phyloP scores from a whole-genome alignment of 2,113 vertebrate species.

The Psephotus haematonotus region DNA sequence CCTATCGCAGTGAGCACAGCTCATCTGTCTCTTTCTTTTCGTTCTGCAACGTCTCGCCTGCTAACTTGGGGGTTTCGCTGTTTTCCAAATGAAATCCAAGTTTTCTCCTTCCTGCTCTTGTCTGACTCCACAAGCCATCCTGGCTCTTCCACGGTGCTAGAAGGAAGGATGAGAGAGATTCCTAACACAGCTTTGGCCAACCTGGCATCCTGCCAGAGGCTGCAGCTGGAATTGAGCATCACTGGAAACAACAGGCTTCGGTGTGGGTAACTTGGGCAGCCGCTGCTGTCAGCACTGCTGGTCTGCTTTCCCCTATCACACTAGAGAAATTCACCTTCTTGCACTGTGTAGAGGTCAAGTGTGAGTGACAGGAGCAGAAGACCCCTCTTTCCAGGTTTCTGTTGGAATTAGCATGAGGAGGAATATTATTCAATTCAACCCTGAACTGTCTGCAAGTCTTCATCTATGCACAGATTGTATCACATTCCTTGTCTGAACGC shows the following conservation, averaged over 20 bases:
- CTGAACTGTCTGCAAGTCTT: background rate
- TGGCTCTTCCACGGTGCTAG: background rate
- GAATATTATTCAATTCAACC: background rate
- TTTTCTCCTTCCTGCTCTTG: background rate
- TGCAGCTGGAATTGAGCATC: background rate
- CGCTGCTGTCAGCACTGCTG: background rate
- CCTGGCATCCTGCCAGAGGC: background rate
- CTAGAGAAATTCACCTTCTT: background rate
- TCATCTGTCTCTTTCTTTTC: background rate
- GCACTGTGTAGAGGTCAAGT: background rate
- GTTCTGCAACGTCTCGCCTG: background rate
- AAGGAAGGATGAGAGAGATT: background rate
- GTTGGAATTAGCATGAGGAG: background rate
- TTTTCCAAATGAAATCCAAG: background rate
- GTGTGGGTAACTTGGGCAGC: background rate
- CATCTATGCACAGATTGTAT: background rate
- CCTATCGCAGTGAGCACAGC: background rate
- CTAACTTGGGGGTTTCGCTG: background rate
- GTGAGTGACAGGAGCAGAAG: accelerated
- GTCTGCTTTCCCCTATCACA: background rate
- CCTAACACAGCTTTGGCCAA: background rate
- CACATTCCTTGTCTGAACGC: background rate
- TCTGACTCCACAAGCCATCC: background rate
- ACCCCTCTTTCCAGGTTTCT: background rate
- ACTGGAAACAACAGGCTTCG: background rate